Evolutionary conservation across 2,888 invertebrate species (phyloP).

Genomic region (Scrobipalpa costella): DNA sequence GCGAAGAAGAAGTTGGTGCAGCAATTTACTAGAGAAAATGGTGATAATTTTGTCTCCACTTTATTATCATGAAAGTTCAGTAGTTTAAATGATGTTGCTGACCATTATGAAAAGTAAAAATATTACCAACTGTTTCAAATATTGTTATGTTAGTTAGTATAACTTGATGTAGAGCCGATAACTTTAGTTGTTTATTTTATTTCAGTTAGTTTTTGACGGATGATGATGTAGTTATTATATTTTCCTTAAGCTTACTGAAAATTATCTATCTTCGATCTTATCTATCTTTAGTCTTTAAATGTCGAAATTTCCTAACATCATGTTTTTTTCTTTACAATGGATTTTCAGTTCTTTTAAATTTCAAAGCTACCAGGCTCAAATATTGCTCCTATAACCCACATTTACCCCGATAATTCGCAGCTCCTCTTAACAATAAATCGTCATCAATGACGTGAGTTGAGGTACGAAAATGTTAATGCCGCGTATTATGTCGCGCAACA

Average conservation of each 20-base stretch:
- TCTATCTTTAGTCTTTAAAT: too few species aligned
- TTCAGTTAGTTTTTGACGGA: background rate
- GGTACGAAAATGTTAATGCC: constrained; percentile 76
- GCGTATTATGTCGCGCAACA: constrained; percentile 64
- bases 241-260: too few species aligned
- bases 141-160: background rate
- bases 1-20: background rate
- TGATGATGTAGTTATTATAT: too few species aligned
- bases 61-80: background rate
- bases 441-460: constrained; percentile 77
- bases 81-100: background rate
- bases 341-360: background rate
- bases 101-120: background rate
- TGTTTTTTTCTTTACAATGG: too few species aligned
- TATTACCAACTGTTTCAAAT: background rate
- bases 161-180: background rate
- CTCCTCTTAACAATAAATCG: constrained; percentile 70
- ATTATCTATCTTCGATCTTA: too few species aligned
- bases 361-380: background rate
- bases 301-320: too few species aligned
- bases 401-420: background rate
- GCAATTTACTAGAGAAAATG: background rate
- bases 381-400: background rate
- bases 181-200: background rate
- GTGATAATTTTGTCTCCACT: constrained; percentile 12